phyloP scores from a whole-genome alignment of 2,888 invertebrate species.

The Koerneria pararmatus region DNA sequence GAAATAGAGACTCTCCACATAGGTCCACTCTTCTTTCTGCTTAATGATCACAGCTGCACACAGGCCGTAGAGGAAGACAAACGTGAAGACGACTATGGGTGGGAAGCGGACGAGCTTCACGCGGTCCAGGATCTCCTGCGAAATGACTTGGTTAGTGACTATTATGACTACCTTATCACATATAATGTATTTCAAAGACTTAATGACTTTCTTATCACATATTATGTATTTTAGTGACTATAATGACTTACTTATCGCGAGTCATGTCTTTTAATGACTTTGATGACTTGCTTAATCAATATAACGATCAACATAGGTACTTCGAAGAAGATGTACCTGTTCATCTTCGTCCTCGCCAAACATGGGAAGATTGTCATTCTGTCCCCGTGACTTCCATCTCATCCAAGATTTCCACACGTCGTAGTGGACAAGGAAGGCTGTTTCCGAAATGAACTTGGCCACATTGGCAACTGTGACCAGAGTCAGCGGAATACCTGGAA shows the following conservation, averaged over 20 bases:
- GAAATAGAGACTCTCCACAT: slow-evolving; percentile 54
- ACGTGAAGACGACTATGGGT: slow-evolving; percentile 51
- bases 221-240: not conserved
- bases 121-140: slow-evolving; percentile 50
- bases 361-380: slow-evolving; percentile 29
- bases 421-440: slow-evolving; percentile 39
- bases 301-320: not conserved
- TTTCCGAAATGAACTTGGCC: slow-evolving; percentile 56
- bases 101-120: slow-evolving; percentile 55
- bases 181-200: too few species aligned
- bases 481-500: slow-evolving; percentile 43
- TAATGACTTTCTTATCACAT: not conserved
- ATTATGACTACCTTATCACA: too few species aligned
- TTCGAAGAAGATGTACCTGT: slow-evolving; percentile 30
- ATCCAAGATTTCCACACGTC: slow-evolving; percentile 49
- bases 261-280: not conserved
- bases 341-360: slow-evolving; percentile 56
- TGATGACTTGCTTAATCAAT: not conserved
- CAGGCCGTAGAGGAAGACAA: slow-evolving; percentile 54
- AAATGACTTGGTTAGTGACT: too few species aligned
- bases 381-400: slow-evolving; percentile 39
- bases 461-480: slow-evolving; percentile 54
- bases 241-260: not conserved
- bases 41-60: slow-evolving; percentile 47
- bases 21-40: slow-evolving; percentile 47